Percentiles rank a stretch among this genome's conserved stretches.
Evolutionary conservation across 2,113 vertebrate genomes (phyloP).

Genomic region (Ursus arctos): DNA sequence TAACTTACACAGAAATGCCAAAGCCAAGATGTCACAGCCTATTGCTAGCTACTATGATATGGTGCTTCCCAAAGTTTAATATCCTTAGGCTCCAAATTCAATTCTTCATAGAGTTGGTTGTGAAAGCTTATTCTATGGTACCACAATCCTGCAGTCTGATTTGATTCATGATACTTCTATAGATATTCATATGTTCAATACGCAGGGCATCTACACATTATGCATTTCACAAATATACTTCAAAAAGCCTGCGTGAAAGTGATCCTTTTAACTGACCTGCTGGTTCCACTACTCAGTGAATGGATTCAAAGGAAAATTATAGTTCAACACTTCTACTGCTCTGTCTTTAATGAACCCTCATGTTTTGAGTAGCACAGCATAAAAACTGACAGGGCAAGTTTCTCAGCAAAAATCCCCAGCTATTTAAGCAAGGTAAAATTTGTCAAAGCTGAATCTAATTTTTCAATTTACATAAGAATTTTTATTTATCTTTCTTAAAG

Average conservation of each 20-base stretch:
- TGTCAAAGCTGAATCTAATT: neutral
- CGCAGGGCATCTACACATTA: neutral
- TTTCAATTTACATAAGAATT: neutral
- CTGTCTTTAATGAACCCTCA: neutral
- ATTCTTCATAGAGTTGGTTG: neutral
- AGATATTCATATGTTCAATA: neutral
- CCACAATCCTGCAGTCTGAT: neutral
- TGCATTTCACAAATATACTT: neutral
- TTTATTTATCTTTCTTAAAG: neutral
- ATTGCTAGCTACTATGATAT: neutral
- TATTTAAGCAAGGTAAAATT: neutral
- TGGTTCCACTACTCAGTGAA: neutral
- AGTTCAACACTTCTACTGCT: neutral
- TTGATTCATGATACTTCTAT: neutral
- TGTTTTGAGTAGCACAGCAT: neutral
- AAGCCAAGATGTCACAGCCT: neutral
- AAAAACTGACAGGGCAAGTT: neutral
- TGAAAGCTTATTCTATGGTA: neutral
- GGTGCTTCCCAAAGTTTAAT: neutral
- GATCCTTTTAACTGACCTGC: neutral
- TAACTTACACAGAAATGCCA: neutral
- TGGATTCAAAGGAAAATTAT: neutral
- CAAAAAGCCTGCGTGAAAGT: neutral
- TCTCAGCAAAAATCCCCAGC: neutral
- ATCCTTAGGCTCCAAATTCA: neutral